A percentile compares a stretch with the other conserved stretches of the same genome.
Evolutionary conservation across 1,140 invertebrate species (phyloP).

Genomic region (Mercenaria mercenaria): DNA sequence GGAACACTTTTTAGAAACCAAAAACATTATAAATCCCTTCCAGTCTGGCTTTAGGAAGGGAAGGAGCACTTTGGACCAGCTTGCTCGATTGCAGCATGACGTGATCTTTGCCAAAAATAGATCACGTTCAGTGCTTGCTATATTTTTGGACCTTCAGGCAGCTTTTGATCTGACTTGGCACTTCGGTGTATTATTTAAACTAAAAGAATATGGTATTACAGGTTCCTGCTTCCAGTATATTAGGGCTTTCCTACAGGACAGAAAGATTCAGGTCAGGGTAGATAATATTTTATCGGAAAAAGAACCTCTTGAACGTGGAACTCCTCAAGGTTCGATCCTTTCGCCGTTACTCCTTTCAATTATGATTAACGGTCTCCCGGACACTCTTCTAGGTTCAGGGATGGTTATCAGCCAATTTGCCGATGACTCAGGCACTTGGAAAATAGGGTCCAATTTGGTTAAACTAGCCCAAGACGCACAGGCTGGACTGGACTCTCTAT

Average conservation of each 20-base stretch:
- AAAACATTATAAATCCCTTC: not conserved
- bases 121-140: not conserved
- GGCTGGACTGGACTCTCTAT: not conserved
- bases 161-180: slow-evolving; percentile 18
- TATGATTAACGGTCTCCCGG: slow-evolving; percentile 22
- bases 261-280: not conserved
- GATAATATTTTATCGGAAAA: not conserved
- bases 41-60: slow-evolving; percentile 8
- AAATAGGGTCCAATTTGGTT: slow-evolving; percentile 1
- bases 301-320: not conserved
- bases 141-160: not conserved
- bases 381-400: not conserved
- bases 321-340: not conserved
- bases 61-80: not conserved
- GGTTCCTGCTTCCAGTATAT: slow-evolving; percentile 5
- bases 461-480: not conserved
- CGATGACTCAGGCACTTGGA: slow-evolving; percentile 34
- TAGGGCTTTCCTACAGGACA: not conserved
- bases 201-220: slow-evolving; percentile 13
- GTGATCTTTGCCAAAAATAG: not conserved
- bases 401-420: slow-evolving; percentile 42
- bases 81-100: slow-evolving; percentile 7
- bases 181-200: slow-evolving; percentile 2
- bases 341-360: no score
- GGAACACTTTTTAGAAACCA: not conserved